Base-by-base conservation (phyloP, 2,797 vertebrate genomes). In the Takifugu rubripes region DNA sequence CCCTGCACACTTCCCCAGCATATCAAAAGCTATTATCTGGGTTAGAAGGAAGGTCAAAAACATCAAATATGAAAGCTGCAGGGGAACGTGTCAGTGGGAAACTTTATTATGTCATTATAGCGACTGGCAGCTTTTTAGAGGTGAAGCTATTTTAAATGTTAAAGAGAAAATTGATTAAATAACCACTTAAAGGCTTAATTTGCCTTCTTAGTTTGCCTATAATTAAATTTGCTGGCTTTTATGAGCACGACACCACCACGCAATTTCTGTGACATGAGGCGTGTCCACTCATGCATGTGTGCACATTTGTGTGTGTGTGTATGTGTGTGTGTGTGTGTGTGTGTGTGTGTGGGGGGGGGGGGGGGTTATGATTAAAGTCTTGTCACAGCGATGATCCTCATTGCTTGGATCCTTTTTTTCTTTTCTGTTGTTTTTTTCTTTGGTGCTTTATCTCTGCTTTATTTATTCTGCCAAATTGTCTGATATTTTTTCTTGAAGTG, bases 71-170 rank as follows among this genome's bases (percentile, higher is more conserved):
- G 74, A 78, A 49, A 64, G 65, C 59, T 49, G 56, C 52, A 50
- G 17, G 59, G 58, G 52, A 17, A 44, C 62, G 68, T 61, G 61
- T 64, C 61, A 52, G 43, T 60, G 59, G 71, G 59, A 63, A 79
- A 73, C 64, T 75, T 83, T 72, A 82, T 71, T 66, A 70, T 77
- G 59, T 70, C 68, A 77, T 83, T 74, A 82, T 42, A 59, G 46
- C 47, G 21, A 56, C 59, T 72, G 77, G 71, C 71, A 77, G 75
- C 26, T 86, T 79, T 79, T 77, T 25, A 33, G 62, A 68, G 72
- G 78, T 77, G 68, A 80, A 76, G 63, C 40, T 64, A 64, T 54
- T 68, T 65, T 61, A 33, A 40, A 51, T 72, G 64, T 54, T 61
- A 70, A 52, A 72, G 71, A 70, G 73, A 66, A 72, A 62, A 2